These are phyloP conservation scores for Colletes latitarsis DNA, from an alignment of 1,140 invertebrate genomes.

Conservation along the genomic window DNA sequence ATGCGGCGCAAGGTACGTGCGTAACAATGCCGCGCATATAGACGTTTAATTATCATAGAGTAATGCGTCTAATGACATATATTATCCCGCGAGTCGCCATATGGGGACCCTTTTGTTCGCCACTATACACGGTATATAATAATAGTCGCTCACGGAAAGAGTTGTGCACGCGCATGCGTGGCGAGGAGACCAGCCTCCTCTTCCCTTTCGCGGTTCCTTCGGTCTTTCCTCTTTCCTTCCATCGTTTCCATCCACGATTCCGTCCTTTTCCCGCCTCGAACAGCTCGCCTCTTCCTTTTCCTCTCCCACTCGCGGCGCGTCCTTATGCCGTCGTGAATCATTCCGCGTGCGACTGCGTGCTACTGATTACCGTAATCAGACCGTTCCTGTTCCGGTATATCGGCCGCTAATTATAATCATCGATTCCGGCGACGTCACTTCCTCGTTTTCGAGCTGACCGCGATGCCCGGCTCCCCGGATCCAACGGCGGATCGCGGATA, in stretches of 20 bases:
- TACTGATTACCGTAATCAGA: slow-evolving; percentile 68
- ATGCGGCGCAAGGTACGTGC: slow-evolving; percentile 75
- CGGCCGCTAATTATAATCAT: slow-evolving; percentile 69
- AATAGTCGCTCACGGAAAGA: slow-evolving; percentile 65
- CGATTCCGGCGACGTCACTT: slow-evolving; percentile 62
- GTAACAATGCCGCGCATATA: slow-evolving; percentile 79
- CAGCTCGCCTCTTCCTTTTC: background rate
- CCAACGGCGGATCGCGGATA: slow-evolving; percentile 39
- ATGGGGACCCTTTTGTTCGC: slow-evolving; percentile 73
- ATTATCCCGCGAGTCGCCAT: slow-evolving; percentile 79
- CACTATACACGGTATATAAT: slow-evolving; percentile 65
- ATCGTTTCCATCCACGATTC: slow-evolving; percentile 13
- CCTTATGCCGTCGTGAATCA: slow-evolving; percentile 64
- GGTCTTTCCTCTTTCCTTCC: slow-evolving; percentile 46
- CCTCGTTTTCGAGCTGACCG: slow-evolving; percentile 52
- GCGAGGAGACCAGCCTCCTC: slow-evolving; percentile 61
- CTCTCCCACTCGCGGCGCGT: slow-evolving; percentile 15
- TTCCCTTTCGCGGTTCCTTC: slow-evolving; percentile 74
- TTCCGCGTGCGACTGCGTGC: slow-evolving; percentile 67
- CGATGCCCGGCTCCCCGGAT: background rate
- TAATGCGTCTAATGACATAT: slow-evolving; percentile 81
- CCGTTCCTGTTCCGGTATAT: slow-evolving; percentile 68
- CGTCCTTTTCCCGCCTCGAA: background rate
- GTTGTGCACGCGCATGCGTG: slow-evolving; percentile 62
- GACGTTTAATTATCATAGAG: slow-evolving; percentile 82